Evolutionary conservation across 2,888 invertebrate genomes (phyloP).

Genomic region (Stomorhina lunata): DNA sequence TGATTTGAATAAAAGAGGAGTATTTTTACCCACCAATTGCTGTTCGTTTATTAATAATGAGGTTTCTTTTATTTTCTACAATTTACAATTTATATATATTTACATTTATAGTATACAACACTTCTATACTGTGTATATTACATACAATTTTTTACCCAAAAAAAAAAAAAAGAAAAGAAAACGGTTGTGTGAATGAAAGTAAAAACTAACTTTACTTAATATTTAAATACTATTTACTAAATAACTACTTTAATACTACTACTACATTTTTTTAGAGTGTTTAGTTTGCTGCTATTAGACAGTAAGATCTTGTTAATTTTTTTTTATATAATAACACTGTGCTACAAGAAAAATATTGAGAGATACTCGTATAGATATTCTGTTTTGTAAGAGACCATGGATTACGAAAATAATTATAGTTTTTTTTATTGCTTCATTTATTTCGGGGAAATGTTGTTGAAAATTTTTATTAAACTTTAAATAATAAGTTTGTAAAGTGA

Average conservation of each 20-base stretch:
- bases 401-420: slow-evolving; percentile 1
- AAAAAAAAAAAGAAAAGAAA: too few species aligned
- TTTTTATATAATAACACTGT: neutral
- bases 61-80: too few species aligned
- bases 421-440: neutral
- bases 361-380: too few species aligned
- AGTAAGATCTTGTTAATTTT: slow-evolving; percentile 42
- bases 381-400: too few species aligned
- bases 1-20: neutral
- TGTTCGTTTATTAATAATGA: too few species aligned
- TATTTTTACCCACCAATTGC: too few species aligned
- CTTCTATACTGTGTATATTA: slow-evolving; percentile 46
- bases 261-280: slow-evolving; percentile 42
- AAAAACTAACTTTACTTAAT: slow-evolving; percentile 44
- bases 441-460: neutral
- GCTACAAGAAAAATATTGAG: neutral
- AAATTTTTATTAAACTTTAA: neutral
- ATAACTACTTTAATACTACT: slow-evolving; percentile 21
- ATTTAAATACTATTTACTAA: slow-evolving; percentile 32
- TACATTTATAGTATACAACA: slow-evolving; percentile 14
- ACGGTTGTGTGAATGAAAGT: slow-evolving; percentile 66
- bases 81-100: neutral
- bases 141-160: neutral
- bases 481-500: neutral
- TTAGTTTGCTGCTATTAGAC: slow-evolving; percentile 59